These are phyloP conservation scores for Stercorarius parasiticus DNA, from an alignment of 2,113 vertebrate genomes.

Conservation along the genomic window DNA sequence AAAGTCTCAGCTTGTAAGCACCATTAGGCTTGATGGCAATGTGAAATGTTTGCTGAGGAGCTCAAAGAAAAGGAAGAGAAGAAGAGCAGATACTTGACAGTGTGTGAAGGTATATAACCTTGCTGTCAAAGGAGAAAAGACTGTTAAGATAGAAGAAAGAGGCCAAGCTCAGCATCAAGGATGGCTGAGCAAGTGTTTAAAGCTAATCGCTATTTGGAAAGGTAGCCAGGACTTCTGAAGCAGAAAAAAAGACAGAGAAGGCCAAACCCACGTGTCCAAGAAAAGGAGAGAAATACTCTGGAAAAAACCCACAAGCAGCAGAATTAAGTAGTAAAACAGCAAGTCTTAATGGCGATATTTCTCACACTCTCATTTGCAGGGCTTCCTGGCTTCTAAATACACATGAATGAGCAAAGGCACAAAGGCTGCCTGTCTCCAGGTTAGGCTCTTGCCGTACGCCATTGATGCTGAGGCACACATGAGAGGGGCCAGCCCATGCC, in stretches of 20 bases:
- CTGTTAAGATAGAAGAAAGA: neutral
- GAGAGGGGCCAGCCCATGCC: neutral
- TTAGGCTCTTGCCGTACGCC: neutral
- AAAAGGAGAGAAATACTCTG: neutral
- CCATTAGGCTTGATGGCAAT: neutral
- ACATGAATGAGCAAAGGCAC: neutral
- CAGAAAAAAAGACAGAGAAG: neutral
- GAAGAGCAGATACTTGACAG: neutral
- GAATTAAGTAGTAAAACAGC: neutral
- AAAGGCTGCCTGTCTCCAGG: neutral
- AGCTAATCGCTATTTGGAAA: neutral
- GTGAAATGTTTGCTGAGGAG: neutral
- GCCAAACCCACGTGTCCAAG: neutral
- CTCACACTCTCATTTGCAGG: neutral
- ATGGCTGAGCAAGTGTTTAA: conserved; percentile 8
- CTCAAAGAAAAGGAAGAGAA: neutral
- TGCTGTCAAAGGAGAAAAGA: neutral
- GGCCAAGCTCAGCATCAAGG: neutral
- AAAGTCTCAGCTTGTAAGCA: neutral
- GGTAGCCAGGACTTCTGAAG: neutral
- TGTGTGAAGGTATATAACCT: neutral
- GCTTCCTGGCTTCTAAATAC: neutral
- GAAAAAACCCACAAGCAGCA: neutral
- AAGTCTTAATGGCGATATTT: neutral
- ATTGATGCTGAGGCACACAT: accelerated